Evolutionary conservation across 2,113 vertebrate species (phyloP).

Genomic region (Coregonus clupeaformis): DNA sequence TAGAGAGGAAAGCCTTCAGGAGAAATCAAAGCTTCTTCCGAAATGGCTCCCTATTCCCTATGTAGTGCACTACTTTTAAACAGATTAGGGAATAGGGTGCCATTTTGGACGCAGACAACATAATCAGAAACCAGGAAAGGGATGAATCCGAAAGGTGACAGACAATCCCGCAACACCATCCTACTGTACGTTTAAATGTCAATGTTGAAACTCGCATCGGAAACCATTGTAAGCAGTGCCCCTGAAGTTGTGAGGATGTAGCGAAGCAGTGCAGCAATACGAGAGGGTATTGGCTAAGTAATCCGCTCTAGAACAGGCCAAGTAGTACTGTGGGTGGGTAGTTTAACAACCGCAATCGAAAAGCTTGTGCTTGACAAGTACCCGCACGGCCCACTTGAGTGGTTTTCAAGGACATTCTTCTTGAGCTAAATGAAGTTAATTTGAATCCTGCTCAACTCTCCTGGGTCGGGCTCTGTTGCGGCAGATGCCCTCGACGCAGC

Average conservation of each 20-base stretch:
- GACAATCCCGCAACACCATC: constrained; percentile 4
- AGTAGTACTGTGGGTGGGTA: constrained; percentile 37
- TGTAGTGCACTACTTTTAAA: no score
- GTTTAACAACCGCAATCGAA: constrained; percentile 47
- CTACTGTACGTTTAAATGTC: constrained; percentile 9
- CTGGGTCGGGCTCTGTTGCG: constrained; percentile 60
- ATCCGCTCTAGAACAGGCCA: neutral
- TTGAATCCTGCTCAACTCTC: constrained; percentile 72
- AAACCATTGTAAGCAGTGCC: neutral
- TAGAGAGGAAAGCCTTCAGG: neutral
- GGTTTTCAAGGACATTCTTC: constrained; percentile 74
- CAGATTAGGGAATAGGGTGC: neutral
- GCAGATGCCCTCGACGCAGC: constrained; percentile 62
- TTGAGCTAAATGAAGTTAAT: constrained; percentile 78
- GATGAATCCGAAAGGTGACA: neutral
- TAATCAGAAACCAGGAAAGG: no score
- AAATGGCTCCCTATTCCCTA: no score
- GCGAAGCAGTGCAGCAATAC: neutral
- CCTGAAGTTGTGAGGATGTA: no score
- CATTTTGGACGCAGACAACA: no score
- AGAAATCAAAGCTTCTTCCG: constrained; percentile 11
- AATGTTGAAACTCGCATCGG: neutral
- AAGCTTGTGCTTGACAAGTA: constrained; percentile 63
- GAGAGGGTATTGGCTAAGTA: neutral
- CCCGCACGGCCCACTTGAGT: constrained; percentile 64